Evolutionary conservation across 2,888 invertebrate genomes (phyloP).

Genomic region (Ectemnius cavifrons): DNA sequence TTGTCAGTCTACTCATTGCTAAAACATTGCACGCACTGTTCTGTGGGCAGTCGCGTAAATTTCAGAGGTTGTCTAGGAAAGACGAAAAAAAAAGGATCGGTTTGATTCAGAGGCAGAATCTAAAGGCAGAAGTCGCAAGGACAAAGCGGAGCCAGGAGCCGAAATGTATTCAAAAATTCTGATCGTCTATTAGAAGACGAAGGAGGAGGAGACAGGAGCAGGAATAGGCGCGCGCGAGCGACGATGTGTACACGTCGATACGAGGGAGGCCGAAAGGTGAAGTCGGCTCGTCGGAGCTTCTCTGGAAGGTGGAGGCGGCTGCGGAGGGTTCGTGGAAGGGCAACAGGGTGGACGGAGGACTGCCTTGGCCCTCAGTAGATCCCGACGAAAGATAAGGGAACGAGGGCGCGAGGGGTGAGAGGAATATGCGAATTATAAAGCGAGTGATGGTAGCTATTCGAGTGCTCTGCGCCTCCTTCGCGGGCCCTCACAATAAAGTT

Average conservation of each 20-base stretch:
- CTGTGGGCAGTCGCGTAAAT: too few relatives aligned
- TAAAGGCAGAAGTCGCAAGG: slow-evolving; percentile 37
- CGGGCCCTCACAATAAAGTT: slow-evolving; percentile 19
- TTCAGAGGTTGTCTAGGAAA: slow-evolving; percentile 24
- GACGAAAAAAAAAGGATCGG: slow-evolving; percentile 6
- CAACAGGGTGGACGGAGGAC: slow-evolving; percentile 49
- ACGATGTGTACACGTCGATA: slow-evolving; percentile 61
- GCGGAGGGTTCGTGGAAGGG: slow-evolving; percentile 60
- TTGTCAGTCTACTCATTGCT: too few relatives aligned
- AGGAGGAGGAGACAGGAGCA: slow-evolving; percentile 28
- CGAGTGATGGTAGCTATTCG: slow-evolving; percentile 66
- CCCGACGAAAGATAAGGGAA: slow-evolving; percentile 69
- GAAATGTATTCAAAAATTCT: slow-evolving; percentile 73
- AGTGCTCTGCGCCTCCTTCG: slow-evolving; percentile 46
- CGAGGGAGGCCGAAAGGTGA: slow-evolving; percentile 45
- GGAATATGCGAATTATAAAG: slow-evolving; percentile 69
- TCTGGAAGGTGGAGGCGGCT: slow-evolving; percentile 49
- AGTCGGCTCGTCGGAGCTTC: slow-evolving; percentile 43
- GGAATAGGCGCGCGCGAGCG: slow-evolving; percentile 40
- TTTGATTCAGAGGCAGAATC: slow-evolving; percentile 21
- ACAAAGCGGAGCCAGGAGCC: slow-evolving; percentile 56
- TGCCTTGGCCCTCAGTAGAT: slow-evolving; percentile 63
- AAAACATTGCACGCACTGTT: too few relatives aligned
- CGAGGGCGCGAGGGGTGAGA: slow-evolving; percentile 52
- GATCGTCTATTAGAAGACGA: slow-evolving; percentile 72